phyloP scores from a whole-genome alignment of 2,113 vertebrate species.

The Ondatra zibethicus region DNA sequence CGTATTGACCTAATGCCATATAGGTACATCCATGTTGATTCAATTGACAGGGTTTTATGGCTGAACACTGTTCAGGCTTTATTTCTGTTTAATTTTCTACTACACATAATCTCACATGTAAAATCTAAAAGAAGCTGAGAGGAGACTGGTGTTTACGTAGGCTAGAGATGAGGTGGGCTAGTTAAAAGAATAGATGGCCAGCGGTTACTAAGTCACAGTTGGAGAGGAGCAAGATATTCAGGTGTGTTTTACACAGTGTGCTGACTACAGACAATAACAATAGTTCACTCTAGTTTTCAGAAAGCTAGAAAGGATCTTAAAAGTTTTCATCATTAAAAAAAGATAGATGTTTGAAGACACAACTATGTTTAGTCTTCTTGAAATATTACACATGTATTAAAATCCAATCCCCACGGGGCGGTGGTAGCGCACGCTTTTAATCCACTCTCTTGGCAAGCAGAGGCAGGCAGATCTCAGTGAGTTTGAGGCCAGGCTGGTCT shows the following conservation, averaged over 20 bases:
- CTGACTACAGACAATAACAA: background rate
- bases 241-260: background rate
- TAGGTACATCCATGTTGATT: background rate
- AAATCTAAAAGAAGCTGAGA: background rate
- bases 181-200: background rate
- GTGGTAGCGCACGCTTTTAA: too few species aligned
- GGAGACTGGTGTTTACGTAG: background rate
- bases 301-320: background rate
- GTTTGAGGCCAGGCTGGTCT: too few species aligned
- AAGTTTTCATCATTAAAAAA: background rate
- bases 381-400: background rate
- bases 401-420: too few species aligned
- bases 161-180: background rate
- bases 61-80: background rate
- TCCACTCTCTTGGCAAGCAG: too few species aligned
- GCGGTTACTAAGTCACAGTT: background rate
- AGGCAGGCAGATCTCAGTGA: too few species aligned
- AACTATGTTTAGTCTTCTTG: background rate
- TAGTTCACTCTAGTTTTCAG: background rate
- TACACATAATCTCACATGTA: background rate
- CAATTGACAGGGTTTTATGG: background rate
- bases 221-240: background rate
- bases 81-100: background rate
- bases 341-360: background rate
- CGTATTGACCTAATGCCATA: background rate